Percentiles rank a stretch among this genome's conserved stretches.
Conservation (phyloP, 2,797 vertebrate genomes). For the Zalophus californianus region DNA sequence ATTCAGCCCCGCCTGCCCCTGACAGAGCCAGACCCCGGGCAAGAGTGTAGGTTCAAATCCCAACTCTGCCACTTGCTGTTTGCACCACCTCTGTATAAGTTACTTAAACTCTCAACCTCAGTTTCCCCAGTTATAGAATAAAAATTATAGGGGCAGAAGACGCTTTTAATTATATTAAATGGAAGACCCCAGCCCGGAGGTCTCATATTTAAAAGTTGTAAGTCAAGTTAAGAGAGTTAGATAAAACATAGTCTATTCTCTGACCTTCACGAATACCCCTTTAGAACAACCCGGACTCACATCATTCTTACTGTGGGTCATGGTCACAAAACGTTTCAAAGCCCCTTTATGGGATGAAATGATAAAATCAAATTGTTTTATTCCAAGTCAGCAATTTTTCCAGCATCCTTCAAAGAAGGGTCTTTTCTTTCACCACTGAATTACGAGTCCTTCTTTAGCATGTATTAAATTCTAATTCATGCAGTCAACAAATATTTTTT, state of each 20-base stretch:
- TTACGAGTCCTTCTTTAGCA: background rate
- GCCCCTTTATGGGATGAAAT: background rate
- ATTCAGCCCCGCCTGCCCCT: background rate
- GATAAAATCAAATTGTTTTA: slow-evolving; percentile 34
- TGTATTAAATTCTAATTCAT: background rate
- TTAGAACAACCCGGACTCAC: background rate
- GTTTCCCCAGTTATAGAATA: background rate
- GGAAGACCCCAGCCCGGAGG: background rate
- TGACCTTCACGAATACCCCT: background rate
- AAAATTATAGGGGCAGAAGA: background rate
- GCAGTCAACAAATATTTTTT: background rate
- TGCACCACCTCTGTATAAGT: background rate
- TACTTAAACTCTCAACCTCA: background rate
- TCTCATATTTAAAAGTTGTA: background rate
- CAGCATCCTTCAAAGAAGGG: background rate
- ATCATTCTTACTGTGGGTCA: background rate
- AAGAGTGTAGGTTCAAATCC: background rate
- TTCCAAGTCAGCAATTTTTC: background rate
- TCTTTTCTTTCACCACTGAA: background rate
- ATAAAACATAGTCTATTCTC: background rate
- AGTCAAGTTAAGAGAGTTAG: background rate
- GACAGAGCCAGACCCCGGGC: background rate
- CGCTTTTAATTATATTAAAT: background rate
- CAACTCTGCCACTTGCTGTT: background rate
- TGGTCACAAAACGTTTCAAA: background rate